Base-by-base conservation (phyloP, 2,113 vertebrate genomes). In the Ranitomeya variabilis region DNA sequence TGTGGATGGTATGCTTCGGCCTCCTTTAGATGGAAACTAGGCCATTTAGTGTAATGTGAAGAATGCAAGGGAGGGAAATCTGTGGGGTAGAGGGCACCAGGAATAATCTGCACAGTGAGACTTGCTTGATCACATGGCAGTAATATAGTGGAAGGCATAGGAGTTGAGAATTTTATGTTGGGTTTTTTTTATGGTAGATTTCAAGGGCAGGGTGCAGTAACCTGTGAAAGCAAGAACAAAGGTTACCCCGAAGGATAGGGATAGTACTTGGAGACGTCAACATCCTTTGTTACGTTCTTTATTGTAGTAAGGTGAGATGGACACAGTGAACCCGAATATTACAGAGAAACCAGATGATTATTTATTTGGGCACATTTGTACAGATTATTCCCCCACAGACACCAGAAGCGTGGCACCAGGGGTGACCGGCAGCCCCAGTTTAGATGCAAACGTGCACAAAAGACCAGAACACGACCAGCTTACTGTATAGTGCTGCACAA, bases 161-260 rank as follows among this genome's bases (percentile, higher is more conserved):
- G 9, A 67, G 66, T 67, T 67, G 80, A 64, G 60, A 66, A 52
- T 64, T 51, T 45, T 13, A 62, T 81, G 80, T 16, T 78, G 19
- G 19, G 16, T 67, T 67, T 52, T 52, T 52, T 45, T 18, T 19
- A 64, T 52, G 62, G 81, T 83, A 66, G n/a, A 69, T 83, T 83
- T 66, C 19, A 83, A 26, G 60, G 60, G 13, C 37, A 67, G 37
- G 81, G 62, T 67, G 60, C 37, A 69, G 81, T 51, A 64, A 64
- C 37, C n/a, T 54, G 45, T 83, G 62, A 51, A 83, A 26, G 62
- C 81, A 23, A 66, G 81, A 83, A 51, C 45, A 83, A 83, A 83
- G 19, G 62, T 83, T 83, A 37, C n/a, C 67, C 37, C 8, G 3
- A 45, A 83, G 81, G 19, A 54, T 78, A 11, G 51, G 4, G 37